These are phyloP conservation scores for Sphyrna mokarran DNA, from an alignment of 2,113 vertebrate species.

Conservation along the genomic window DNA sequence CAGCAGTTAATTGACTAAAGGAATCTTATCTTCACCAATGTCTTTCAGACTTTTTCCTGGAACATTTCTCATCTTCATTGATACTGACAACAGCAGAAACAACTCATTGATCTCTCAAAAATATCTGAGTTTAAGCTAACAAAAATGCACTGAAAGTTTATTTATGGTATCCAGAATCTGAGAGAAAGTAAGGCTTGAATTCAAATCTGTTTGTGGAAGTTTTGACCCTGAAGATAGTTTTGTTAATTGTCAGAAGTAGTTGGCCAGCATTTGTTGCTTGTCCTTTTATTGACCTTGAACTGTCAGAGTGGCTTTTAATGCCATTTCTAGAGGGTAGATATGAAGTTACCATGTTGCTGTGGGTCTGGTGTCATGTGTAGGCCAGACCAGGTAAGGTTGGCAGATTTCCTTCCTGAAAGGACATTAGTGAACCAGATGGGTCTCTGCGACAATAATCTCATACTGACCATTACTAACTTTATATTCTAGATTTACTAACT, in stretches of 20 bases:
- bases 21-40: neutral
- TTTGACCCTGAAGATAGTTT: neutral
- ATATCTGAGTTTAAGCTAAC: neutral
- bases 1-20: slow-evolving; percentile 9
- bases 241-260: neutral
- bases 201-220: neutral
- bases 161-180: neutral
- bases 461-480: too few relatives aligned
- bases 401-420: too few relatives aligned
- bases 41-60: neutral
- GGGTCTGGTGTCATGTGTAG: too few relatives aligned
- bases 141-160: neutral
- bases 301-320: too few relatives aligned
- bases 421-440: too few relatives aligned
- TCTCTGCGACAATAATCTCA: too few relatives aligned
- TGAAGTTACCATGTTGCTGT: too few relatives aligned
- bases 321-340: too few relatives aligned
- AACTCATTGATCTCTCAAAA: neutral
- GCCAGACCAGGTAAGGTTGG: too few relatives aligned
- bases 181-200: neutral
- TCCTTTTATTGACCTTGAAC: neutral
- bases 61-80: neutral
- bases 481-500: too few relatives aligned
- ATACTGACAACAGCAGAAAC: neutral
- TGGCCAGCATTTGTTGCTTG: neutral